Evolutionary conservation across 2,797 vertebrate species (phyloP), one percentile per base, ranked within the genome.

Genomic region (Alectoris magna): DNA sequence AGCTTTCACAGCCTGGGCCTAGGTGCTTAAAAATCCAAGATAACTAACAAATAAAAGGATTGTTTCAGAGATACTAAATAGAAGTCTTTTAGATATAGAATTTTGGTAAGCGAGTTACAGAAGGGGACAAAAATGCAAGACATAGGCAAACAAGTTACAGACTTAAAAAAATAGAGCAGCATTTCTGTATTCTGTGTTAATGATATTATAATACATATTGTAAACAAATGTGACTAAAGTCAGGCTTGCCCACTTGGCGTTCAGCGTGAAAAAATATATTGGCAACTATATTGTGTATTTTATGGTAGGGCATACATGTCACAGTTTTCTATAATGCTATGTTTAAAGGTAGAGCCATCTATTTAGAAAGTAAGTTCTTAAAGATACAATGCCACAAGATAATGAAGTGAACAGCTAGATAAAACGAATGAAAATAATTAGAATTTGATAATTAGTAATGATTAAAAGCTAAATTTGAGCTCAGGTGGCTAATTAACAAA

Each of bases 351-450:
- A 80, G 18, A 41, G 67, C 60, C 0, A 23, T 39, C 18, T 71
- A 4, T 74, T 58, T 87, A 36, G 46, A 77, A 71, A 8, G n/a
- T 34, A 68, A 13, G 24, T 62, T 69, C 72, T 66, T 84, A 70
- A 82, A 46, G 44, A n/a, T 55, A 78, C 92, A 92, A 62, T 26
- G 15, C 68, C 93, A 81, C 43, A 85, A 78, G 39, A 41, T 63
- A 67, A 4, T 75, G 51, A 80, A 56, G 9, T 8, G 53, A 91
- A 81, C 29, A 78, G 41, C 75, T 53, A 79, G 51, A 67, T 34
- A 3, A 79, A 91, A 73, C 43, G 14, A 84, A 66, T 49, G 38
- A 55, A 87, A n/a, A 12, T 63, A 55, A 88, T 72, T 75, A 87
- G 18, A 12, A 51, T 68, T 84, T 82, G 67, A 38, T 27, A 74